Conservation (phyloP, 2,797 vertebrate species). For the Sebastes aleutianus region DNA sequence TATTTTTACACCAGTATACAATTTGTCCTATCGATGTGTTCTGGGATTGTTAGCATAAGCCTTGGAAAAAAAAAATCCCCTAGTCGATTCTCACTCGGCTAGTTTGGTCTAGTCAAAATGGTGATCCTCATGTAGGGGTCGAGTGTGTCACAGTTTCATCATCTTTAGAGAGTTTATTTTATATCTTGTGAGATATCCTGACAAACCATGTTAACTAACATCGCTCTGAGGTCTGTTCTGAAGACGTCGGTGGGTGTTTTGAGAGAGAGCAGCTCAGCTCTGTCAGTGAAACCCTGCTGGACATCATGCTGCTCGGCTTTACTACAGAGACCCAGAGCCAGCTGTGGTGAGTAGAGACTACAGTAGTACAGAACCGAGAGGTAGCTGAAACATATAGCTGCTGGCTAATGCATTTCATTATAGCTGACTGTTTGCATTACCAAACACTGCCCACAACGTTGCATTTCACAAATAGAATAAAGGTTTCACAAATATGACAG, state of each 20-base stretch:
- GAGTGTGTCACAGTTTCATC: background rate
- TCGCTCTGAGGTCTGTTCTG: conserved; percentile 61
- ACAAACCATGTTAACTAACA: conserved; percentile 51
- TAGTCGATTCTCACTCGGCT: conserved; percentile 16
- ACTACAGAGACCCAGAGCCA: background rate
- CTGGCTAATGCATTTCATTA: background rate
- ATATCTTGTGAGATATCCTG: rapidly evolving
- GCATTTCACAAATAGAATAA: no score
- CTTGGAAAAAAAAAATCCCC: background rate
- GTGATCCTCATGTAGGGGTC: conserved; percentile 68
- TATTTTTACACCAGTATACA: no score
- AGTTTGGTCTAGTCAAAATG: conserved; percentile 73
- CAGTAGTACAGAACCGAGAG: no score
- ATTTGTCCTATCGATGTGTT: conserved; percentile 54
- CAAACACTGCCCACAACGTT: no score
- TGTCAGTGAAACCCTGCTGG: conserved; percentile 22
- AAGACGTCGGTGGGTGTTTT: conserved; percentile 51
- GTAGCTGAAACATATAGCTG: no score
- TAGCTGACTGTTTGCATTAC: background rate
- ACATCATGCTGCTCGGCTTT: conserved; percentile 29
- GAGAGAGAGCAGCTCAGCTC: conserved; percentile 44
- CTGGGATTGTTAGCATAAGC: conserved; percentile 22
- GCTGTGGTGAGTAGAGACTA: conserved; percentile 42
- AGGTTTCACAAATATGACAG: no score
- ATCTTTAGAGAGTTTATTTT: background rate